phyloP scores from a whole-genome alignment of 2,113 vertebrate genomes.

The Pyxicephalus adspersus region DNA sequence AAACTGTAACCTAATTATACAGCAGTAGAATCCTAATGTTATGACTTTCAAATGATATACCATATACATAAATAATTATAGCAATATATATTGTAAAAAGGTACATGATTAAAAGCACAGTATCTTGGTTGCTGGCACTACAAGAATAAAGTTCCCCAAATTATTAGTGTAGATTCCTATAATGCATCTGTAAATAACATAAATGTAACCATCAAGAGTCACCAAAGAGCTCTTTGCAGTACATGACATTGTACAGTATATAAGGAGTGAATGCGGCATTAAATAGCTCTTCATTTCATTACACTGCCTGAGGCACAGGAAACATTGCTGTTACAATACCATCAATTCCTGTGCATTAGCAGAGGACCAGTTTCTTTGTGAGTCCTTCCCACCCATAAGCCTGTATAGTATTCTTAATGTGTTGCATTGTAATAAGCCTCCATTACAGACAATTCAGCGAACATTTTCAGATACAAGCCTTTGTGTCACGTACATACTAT shows the following conservation, averaged over 20 bases:
- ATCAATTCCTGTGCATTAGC: slow-evolving; percentile 3
- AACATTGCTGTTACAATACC: neutral
- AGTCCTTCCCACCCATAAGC: neutral
- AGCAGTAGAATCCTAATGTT: too few species aligned
- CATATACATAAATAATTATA: too few species aligned
- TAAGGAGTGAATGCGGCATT: neutral
- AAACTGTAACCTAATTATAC: too few species aligned
- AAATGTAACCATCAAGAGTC: neutral
- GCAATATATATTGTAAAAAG: too few species aligned
- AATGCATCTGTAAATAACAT: slow-evolving; percentile 10
- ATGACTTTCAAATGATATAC: too few species aligned
- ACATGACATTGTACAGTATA: neutral
- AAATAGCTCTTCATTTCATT: slow-evolving; percentile 1
- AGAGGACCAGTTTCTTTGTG: neutral
- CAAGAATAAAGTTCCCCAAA: too few species aligned
- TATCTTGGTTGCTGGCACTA: neutral
- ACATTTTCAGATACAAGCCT: neutral
- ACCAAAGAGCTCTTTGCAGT: neutral
- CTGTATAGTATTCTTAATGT: neutral
- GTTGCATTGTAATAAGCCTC: neutral
- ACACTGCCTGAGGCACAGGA: slow-evolving; percentile 13
- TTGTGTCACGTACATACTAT: neutral
- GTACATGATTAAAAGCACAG: too few species aligned
- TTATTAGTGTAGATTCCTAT: neutral
- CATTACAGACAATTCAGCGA: neutral